Evolutionary conservation across 2,888 invertebrate species (phyloP), one percentile per base, ranked within the genome.

Genomic region (Mythimna impura): DNA sequence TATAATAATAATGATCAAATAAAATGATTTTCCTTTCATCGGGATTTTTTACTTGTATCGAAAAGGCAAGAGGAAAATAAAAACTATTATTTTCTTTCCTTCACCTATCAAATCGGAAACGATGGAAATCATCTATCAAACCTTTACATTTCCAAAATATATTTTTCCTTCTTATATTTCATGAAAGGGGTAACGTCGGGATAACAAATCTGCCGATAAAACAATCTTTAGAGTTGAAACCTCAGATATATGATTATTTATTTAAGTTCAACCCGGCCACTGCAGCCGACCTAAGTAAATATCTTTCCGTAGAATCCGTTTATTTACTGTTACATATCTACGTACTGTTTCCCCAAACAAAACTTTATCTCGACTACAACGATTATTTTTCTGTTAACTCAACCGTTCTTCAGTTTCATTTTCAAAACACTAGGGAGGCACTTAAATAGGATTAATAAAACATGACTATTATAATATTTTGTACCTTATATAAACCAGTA

Each of bases 91-190:
- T 78, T 82, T 77, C 70, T 67, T 52, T 63, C 40, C 17, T 58
- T 22, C 58, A 47, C 54, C 67, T 60, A 81, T 76, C 67, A 71
- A 69, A 72, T 69, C 60, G 61, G 66, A 72, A 60, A 40, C 64
- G 68, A 77, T 81, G 69, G 62, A 77, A 81, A 69, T 69, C 85
- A 72, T 84, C 72, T 64, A 84, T 81, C 85, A 84, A 84, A 72
- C 71, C 66, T 55, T 70, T 40, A 72, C 54, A 60, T 67, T 72
- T 70, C 54, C 54, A 73, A 85, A 82, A 72, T 70, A 57, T 81
- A 68, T 67, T 64, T 69, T 68, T 52, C 72, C 63, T 69, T 64
- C 64, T 61, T 47, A 73, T 68, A 81, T 76, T 58, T 71, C 66
- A 71, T 81, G 63, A 69, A 80, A 81, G 81, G 68, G 60, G 65